These are phyloP conservation scores for Anoura caudifer DNA, from an alignment of 2,113 vertebrate species.

Conservation along the genomic window DNA sequence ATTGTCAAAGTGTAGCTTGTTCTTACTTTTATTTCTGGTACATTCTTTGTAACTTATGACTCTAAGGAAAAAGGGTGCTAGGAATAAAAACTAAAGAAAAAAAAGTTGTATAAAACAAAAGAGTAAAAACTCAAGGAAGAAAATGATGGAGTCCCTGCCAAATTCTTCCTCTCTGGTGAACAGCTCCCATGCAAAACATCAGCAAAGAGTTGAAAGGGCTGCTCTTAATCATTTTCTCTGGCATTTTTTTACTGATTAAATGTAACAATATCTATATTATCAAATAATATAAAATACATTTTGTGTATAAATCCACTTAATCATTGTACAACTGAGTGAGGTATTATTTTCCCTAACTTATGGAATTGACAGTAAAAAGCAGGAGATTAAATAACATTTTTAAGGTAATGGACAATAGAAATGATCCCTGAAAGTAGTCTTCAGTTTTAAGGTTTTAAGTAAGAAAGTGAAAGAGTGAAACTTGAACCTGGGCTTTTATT, in stretches of 20 bases:
- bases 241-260: background rate
- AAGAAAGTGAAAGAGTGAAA: background rate
- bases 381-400: background rate
- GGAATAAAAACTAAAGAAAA: background rate
- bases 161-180: background rate
- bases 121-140: background rate
- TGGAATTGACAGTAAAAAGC: background rate
- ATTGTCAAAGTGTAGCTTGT: background rate
- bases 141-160: background rate
- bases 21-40: background rate
- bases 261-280: background rate
- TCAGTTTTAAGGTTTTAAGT: background rate
- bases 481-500: background rate
- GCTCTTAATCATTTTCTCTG: background rate
- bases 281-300: background rate
- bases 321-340: background rate
- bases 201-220: background rate
- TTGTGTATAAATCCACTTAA: background rate
- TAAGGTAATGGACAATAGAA: background rate
- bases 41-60: background rate
- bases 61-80: background rate
- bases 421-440: too few relatives aligned
- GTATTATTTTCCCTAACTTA: background rate
- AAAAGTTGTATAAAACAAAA: background rate
- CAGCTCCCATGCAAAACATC: background rate